Evolutionary conservation across 1,140 invertebrate species (phyloP).

Genomic region (Sycophila sp.): DNA sequence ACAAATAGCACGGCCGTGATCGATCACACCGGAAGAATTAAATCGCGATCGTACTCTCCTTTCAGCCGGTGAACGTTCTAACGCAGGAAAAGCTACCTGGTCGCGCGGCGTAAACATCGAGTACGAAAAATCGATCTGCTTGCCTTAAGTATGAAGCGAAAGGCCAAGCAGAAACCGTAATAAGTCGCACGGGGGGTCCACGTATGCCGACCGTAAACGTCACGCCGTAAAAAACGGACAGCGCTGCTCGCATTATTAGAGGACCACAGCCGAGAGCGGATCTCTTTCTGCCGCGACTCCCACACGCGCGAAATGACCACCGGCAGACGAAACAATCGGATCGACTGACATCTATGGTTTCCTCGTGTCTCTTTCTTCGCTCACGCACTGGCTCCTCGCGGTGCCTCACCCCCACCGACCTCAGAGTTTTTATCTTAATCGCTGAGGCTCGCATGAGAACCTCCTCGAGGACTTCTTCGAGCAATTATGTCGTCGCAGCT

Average conservation of each 20-base stretch:
- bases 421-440: no score
- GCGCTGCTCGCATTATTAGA: background rate
- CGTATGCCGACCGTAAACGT: slow-evolving; percentile 2
- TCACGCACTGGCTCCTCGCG: no score
- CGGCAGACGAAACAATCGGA: slow-evolving; percentile 47
- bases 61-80: no score
- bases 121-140: no score
- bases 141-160: no score
- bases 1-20: background rate
- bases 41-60: no score
- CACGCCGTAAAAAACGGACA: background rate
- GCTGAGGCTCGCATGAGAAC: slow-evolving; percentile 33
- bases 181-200: no score
- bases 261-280: slow-evolving; percentile 7
- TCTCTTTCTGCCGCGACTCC: slow-evolving; percentile 5
- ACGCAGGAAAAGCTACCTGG: no score
- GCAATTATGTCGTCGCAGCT: slow-evolving; percentile 12
- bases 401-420: no score
- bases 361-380: background rate
- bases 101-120: no score
- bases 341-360: slow-evolving; percentile 40
- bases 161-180: no score
- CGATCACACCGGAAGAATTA: background rate
- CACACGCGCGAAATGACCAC: background rate
- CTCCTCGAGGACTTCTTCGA: background rate